These are phyloP conservation scores for Caenorhabditis drosophilae DNA, from an alignment of 2,888 invertebrate genomes.

Conservation along the genomic window DNA sequence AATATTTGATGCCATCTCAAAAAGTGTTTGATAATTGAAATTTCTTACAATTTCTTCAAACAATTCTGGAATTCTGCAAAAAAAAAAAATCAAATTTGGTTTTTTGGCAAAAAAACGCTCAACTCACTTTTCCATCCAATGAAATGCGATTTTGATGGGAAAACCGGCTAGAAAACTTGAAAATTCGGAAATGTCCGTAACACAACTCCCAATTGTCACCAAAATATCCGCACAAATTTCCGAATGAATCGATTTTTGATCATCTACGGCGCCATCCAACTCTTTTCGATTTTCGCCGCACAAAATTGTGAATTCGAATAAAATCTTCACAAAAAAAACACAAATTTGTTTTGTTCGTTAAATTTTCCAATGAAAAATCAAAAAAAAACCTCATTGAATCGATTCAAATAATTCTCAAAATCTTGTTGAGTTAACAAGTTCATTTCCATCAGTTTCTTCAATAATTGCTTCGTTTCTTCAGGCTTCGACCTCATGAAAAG, in stretches of 20 bases:
- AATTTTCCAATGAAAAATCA: background rate
- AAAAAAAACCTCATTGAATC: background rate
- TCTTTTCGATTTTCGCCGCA: background rate
- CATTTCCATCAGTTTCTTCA: background rate
- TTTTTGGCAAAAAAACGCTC: too few species aligned
- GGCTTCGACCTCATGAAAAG: background rate
- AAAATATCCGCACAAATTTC: too few species aligned
- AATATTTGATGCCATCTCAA: background rate
- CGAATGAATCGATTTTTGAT: too few species aligned
- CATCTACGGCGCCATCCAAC: background rate
- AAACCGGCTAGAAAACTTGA: background rate
- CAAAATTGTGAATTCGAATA: background rate
- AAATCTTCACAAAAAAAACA: background rate
- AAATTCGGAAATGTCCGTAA: background rate
- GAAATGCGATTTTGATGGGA: background rate
- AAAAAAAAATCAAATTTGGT: background rate
- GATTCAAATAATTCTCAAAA: background rate
- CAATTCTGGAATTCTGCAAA: background rate
- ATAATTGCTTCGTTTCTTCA: background rate
- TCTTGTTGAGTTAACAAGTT: background rate
- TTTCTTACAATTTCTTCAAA: background rate
- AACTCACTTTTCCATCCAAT: background rate
- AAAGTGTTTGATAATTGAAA: background rate
- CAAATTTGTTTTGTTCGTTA: too few species aligned
- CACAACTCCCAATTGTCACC: background rate